Evolutionary conservation across 92 coral and sea anemone genomes (phyloP), one percentile per base, ranked within the genome.

Genomic region (Scolanthus callimorphus): DNA sequence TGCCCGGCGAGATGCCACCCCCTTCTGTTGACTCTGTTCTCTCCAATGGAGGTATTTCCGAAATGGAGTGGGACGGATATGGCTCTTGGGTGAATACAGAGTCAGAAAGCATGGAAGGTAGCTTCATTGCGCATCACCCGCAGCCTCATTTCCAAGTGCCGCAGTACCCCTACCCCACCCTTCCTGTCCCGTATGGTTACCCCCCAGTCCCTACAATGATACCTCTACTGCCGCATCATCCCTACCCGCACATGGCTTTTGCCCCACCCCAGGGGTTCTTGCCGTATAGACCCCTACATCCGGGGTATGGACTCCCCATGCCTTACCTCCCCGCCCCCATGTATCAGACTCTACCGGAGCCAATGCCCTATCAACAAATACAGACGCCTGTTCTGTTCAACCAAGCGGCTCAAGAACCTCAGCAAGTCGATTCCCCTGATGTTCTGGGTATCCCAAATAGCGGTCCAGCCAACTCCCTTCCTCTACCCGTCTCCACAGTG

Each of bases 171-270:
- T 39, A 34, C 51, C 65, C 44, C 17, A 4, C 52, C 4, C 12
- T 59, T 27, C 51, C 65, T 11, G 44, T 24, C 20, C 29, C 60
- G 13, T 68, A 56, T 45, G 75, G 75, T 39, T 68, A 68, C 27
- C 75, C 75, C 20, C 31, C 60, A 20, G 17, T 65, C 17, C 60
- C 60, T 26, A 60, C 46, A 31, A 68, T 57, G 65, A 68, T 68
- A 52, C 65, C 75, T 13, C 55, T 68, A 65, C 28, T 43, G 29
- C 65, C 75, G 12, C 44, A 39, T 25, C 22, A 28, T 27, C 55
- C 20, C 1, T 68, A 55, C 65, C 65, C 75, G 2, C 29, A 53
- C 6, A 57, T 68, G 30, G 28, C 75, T 8, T 68, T 17, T 24
- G 11, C 68, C 25, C 64, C 43, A 17, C 56, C 51, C 21, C 75